Evolutionary conservation across 2,113 vertebrate genomes (phyloP).

Genomic region (Alexandromys fortis): DNA sequence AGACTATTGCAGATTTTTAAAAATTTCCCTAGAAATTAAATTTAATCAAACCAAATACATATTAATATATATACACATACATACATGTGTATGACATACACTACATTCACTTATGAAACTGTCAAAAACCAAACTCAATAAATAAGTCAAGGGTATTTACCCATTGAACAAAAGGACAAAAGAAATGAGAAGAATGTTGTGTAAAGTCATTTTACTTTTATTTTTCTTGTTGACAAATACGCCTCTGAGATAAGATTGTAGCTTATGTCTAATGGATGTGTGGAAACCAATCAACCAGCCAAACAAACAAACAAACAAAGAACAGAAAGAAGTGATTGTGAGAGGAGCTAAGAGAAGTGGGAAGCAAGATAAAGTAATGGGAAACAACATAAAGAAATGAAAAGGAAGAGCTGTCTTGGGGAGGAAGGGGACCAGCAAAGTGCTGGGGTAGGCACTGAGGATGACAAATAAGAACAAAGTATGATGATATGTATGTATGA

Average conservation of each 20-base stretch:
- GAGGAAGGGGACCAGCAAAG: not conserved
- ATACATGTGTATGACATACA: no score
- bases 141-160: not conserved
- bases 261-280: not conserved
- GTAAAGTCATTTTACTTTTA: not conserved
- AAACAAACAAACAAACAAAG: no score
- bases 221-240: not conserved
- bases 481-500: not conserved
- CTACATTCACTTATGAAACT: not conserved
- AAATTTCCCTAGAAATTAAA: constrained; percentile 31
- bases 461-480: not conserved
- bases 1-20: not conserved
- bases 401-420: not conserved
- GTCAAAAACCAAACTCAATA: not conserved
- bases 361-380: not conserved
- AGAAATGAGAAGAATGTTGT: not conserved
- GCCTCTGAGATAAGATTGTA: not conserved
- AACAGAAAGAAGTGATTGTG: not conserved
- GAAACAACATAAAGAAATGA: not conserved
- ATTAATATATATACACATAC: not conserved
- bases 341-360: not conserved
- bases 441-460: not conserved
- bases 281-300: not conserved
- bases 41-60: not conserved
- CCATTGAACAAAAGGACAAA: not conserved